Base-by-base conservation (phyloP, 2,113 vertebrate species). In the Grallaria varia region DNA sequence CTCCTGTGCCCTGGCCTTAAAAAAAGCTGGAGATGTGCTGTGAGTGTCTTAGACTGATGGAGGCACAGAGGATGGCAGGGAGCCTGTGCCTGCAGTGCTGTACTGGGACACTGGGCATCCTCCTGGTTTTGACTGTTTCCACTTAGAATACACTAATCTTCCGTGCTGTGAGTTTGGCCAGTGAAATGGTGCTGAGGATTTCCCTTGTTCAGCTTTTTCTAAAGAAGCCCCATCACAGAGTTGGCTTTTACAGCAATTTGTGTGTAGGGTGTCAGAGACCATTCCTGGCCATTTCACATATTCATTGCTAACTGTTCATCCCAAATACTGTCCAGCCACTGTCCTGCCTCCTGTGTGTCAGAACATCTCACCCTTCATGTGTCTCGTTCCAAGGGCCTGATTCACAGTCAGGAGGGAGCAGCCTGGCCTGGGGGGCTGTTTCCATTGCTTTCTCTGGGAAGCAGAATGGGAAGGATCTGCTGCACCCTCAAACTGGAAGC, bases 371-470 rank as follows among this genome's bases (percentile, higher is more conserved):
- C 44, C 23, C 2, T 25, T 76, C 24, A 0, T 17, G 67, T n/a
- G 59, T 44, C 58, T 60, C 60, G 6, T 66, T 44, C 40, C 52
- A 60, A 81, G 75, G 79, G 76, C 79, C 96, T 89, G 90, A 94
- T 95, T 79, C 89, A 45, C 18, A 23, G 40, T 13, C 31, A n/a
- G 77, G 76, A 62, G 50, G 0, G 31, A 92, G 67, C 76, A 93
- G 60, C 67, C 55, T 13, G 2, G 5, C 13, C 0, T 13, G 19
- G 44, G 44, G 63, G 15, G 62, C 63, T 63, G 8, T 63, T 80
- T 22, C 37, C 3, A 0, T 24, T 44, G 69, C 66, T 89, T 44
- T 55, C 31, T 1, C 0, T 7, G 28, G 10, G 64, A 27, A 78
- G 59, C 44, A 76, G 59, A 59, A 50, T 1, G 1, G 16, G 49